phyloP scores from a whole-genome alignment of 2,113 vertebrate species.

The Plectropomus leopardus region DNA sequence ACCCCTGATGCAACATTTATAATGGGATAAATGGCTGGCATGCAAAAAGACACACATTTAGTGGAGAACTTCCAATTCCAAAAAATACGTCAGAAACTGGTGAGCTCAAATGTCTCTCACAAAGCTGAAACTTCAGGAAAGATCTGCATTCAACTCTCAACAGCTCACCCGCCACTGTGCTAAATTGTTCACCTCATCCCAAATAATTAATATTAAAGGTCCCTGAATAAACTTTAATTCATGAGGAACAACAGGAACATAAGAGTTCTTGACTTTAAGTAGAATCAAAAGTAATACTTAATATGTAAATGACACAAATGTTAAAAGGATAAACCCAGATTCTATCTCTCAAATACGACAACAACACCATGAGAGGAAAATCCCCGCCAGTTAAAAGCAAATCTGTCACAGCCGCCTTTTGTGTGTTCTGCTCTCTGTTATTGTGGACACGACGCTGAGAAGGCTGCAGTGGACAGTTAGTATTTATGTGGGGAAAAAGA shows the following conservation, averaged over 20 bases:
- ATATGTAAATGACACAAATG: constrained; percentile 33
- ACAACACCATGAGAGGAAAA: constrained; percentile 4
- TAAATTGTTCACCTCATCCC: constrained; percentile 69
- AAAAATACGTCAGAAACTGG: constrained; percentile 28
- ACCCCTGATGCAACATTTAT: constrained; percentile 65
- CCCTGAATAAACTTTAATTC: constrained; percentile 39
- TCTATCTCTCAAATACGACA: constrained; percentile 24
- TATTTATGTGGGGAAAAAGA: not conserved
- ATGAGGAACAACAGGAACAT: constrained; percentile 4
- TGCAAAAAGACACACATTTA: constrained; percentile 64
- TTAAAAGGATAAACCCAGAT: constrained; percentile 6
- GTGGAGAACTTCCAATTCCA: constrained; percentile 30
- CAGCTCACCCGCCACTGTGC: constrained; percentile 7
- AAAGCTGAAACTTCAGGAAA: constrained; percentile 41
- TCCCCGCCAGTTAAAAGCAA: not conserved
- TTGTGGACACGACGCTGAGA: not conserved
- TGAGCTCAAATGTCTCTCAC: constrained; percentile 45
- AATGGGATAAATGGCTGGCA: constrained; percentile 50
- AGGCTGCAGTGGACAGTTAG: not conserved
- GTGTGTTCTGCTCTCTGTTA: constrained; percentile 6
- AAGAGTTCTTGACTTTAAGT: constrained; percentile 11
- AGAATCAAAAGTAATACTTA: constrained; percentile 5
- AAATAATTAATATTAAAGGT: constrained; percentile 73
- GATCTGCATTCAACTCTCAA: constrained; percentile 51
- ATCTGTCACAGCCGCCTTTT: constrained; percentile 1